Evolutionary conservation across 2,888 invertebrate species (phyloP), one percentile per base, ranked within the genome.

Genomic region (Drosophila planitibia): DNA sequence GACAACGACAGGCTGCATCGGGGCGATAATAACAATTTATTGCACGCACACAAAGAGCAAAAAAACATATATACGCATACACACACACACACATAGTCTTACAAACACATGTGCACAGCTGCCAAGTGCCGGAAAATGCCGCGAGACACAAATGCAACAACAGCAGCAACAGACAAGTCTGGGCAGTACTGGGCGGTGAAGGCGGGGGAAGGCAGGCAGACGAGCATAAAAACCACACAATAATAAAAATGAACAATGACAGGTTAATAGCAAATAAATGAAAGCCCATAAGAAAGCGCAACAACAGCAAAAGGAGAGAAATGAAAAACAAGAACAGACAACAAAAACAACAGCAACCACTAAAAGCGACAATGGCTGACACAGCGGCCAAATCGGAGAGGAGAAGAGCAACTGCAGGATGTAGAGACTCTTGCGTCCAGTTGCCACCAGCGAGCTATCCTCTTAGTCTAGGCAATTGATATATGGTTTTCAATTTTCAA

Each of bases 261-360:
- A 92, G 92, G 92, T 92, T 92, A 92, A 92, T 92, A 92, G 92
- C 90, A 92, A 92, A 92, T 91, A 92, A 92, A 90, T 91, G 92
- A 90, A 92, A 91, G 84, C 91, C 89, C 89, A 91, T 89, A 90
- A 91, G 91, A 82, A 79, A 76, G 68, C 71, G 64, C 76, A 71
- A 63, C 65, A 74, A 39, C 71, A 51, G 65, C 65, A 61, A 55
- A 69, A 28, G 16, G 49, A 53, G 14, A 39, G 39, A 60, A 33
- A 47, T 37, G 58, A 67, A 53, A 65, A 70, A 52, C 53, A 61
- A 57, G 55, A 63, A 25, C 41, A 61, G 65, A 47, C 60, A 78
- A 76, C 59, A 60, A 49, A 53, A 70, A 47, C 61, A 70, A 28
- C 32, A 55, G 28, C 64, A 62, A 67, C 57, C 59, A 47, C 55